Base-by-base conservation (phyloP, 1,140 invertebrate genomes). In the Trissolcus basalis region DNA sequence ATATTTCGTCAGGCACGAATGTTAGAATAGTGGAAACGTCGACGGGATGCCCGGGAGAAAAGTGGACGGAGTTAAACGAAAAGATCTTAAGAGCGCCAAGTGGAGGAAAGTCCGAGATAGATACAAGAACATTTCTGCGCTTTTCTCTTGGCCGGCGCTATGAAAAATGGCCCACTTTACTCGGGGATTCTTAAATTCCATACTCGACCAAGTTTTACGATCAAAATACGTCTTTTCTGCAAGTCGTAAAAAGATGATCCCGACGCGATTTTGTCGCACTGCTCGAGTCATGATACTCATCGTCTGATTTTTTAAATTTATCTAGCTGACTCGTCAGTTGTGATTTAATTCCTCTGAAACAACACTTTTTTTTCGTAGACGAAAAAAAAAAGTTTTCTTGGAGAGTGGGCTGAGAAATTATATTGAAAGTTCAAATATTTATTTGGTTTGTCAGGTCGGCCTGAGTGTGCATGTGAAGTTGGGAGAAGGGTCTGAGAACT, bases 131-230 rank as follows among this genome's bases (percentile, higher is more conserved):
- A 68, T 74, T 74, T 74, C 61, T 51, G 70, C 70, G 71, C 70
- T 74, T 74, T 74, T 61, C 69, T 65, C 39, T 39, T 39, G 71
- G 47, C 59, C 76, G 60, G 47, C 49, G 70, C 67, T 67, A 74
- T 78, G 70, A 78, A 61, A 74, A 78, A 78, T 78, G 49, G 67
- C 48, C 76, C 71, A 78, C 76, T 78, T 78, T 74, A 71, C 56
- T 63, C 14, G 50, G 70, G 71, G 55, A 78, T 78, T 74, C 70
- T 78, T 73, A 78, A 78, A 78, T 73, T 78, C 70, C 65, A 71
- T 67, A 71, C 76, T 70, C 76, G 45, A 39, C 55, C 14, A 73
- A 78, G 65, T 74, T 70, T 70, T 70, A 70, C 61, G 70, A 70
- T 70, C 76, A 41, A 74, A 78, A 78, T 74, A 70, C 76, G 63